Percentiles rank a stretch among this genome's conserved stretches.
Evolutionary conservation across 2,888 invertebrate genomes (phyloP).

Genomic region (Congeria kusceri): DNA sequence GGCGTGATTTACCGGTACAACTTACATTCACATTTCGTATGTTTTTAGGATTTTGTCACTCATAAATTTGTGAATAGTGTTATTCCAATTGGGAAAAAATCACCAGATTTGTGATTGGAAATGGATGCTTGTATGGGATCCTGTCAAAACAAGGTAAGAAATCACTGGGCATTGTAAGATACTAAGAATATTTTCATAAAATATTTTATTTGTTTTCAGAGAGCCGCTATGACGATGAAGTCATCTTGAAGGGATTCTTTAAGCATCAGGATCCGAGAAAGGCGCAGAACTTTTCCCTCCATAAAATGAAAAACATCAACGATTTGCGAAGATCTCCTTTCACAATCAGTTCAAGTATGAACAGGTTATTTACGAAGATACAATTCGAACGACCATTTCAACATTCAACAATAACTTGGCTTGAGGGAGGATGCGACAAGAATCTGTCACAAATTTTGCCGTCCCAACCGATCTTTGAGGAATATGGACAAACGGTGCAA

Average conservation of each 20-base stretch:
- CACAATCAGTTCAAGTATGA: slow-evolving; percentile 27
- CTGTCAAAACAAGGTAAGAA: too few species aligned
- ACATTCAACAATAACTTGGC: slow-evolving; percentile 76
- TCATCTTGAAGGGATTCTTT: slow-evolving; percentile 78
- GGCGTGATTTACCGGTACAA: too few species aligned
- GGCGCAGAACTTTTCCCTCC: slow-evolving; percentile 65
- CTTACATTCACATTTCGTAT: too few species aligned
- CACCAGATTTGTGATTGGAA: too few species aligned
- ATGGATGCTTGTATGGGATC: too few species aligned
- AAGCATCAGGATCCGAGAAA: slow-evolving; percentile 53
- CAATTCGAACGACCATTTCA: slow-evolving; percentile 82
- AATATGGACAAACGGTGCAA: slow-evolving; percentile 64
- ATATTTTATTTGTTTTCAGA: too few species aligned
- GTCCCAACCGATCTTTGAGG: slow-evolving; percentile 72
- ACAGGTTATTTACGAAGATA: slow-evolving; percentile 66
- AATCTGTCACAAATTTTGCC: slow-evolving; percentile 76
- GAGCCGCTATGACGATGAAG: slow-evolving; percentile 70
- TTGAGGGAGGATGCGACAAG: slow-evolving; percentile 72
- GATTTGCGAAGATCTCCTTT: slow-evolving; percentile 64
- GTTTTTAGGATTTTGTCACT: too few species aligned
- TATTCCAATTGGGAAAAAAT: too few species aligned
- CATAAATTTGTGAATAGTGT: too few species aligned
- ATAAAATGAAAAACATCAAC: slow-evolving; percentile 68
- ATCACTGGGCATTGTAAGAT: too few species aligned
- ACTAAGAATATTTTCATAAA: too few species aligned